Evolutionary conservation across 1,140 invertebrate genomes (phyloP), one percentile per base, ranked within the genome.

Genomic region (Rhagoletis zephyria): DNA sequence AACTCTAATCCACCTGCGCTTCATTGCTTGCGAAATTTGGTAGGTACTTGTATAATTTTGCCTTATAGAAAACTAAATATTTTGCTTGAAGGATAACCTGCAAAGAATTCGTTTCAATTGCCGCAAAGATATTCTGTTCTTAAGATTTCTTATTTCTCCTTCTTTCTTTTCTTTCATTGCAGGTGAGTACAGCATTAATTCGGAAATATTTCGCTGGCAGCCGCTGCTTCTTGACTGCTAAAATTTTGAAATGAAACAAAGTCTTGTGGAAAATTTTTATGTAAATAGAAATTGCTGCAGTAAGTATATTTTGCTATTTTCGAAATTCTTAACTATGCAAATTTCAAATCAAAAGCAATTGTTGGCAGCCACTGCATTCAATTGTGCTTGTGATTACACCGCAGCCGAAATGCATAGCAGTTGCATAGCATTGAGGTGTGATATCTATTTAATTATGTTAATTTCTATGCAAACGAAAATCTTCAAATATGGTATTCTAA

Each of bases 281-380:
- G 61, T 63, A 63, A 63, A 63, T 63, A 63, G 12, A 74, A 74
- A 45, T 74, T 48, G 67, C 30, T 67, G 64, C 64, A 14, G 64
- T 67, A n/a, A 67, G 64, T 67, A 67, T 3, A 10, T 67, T 42
- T 40, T 40, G 9, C 1, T 67, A 42, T 67, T 67, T 67, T 30
- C 40, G 10, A 5, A 42, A 67, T 74, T 48, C 45, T 45, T 48
- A 12, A 74, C n/a, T 48, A 14, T 74, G 40, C n/a, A 45, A 12
- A 74, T 74, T 45, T 48, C 19, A 67, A 67, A 67, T 67, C 64
- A 67, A 67, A 67, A 67, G 9, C 12, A 40, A 74, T 45, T 48
- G 67, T 12, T 48, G 12, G 14, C 42, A 16, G 12, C 4, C 42
- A 48, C 67, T 74, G 67, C 40, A 16, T 74, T 74, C 10, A 74